These are phyloP conservation scores for Drosophila recens DNA, from an alignment of 2,888 invertebrate genomes.

Conservation along the genomic window DNA sequence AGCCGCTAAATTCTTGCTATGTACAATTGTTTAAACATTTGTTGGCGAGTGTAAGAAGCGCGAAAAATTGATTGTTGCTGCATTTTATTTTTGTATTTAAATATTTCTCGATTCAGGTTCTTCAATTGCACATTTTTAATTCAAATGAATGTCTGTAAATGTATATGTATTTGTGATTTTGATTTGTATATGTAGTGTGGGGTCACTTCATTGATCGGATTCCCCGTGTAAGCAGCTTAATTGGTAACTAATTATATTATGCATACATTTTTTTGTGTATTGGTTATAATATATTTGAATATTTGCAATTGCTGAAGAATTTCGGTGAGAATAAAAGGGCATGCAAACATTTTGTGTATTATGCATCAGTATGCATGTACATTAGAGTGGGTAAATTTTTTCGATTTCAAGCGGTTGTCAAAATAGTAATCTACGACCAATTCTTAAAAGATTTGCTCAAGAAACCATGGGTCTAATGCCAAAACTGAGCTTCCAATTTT, in stretches of 20 bases:
- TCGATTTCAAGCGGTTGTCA: no score
- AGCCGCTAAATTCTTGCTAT: conserved; percentile 46
- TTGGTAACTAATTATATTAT: conserved; percentile 30
- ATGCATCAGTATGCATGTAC: conserved; percentile 3
- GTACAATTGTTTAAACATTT: conserved; percentile 45
- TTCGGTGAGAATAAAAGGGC: conserved; percentile 73
- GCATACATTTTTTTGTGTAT: conserved; percentile 21
- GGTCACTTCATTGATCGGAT: conserved; percentile 15
- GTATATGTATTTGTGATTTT: conserved; percentile 6
- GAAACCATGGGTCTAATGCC: no score
- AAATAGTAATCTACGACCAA: no score
- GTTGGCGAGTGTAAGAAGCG: conserved; percentile 57
- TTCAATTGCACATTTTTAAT: conserved; percentile 45
- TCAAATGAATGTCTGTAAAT: conserved; percentile 26
- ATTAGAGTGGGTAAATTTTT: no score
- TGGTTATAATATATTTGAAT: conserved; percentile 10
- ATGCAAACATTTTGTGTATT: conserved; percentile 54
- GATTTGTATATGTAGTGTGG: conserved; percentile 21
- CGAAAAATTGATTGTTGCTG: conserved; percentile 76
- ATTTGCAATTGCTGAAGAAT: conserved; percentile 57
- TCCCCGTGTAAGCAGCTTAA: conserved; percentile 43
- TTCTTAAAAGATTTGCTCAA: no score
- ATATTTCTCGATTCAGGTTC: conserved; percentile 15
- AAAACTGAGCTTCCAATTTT: no score
- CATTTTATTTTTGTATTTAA: conserved; percentile 34